Conservation (phyloP, 2,888 invertebrate genomes). For the Lepidonotus clava region DNA sequence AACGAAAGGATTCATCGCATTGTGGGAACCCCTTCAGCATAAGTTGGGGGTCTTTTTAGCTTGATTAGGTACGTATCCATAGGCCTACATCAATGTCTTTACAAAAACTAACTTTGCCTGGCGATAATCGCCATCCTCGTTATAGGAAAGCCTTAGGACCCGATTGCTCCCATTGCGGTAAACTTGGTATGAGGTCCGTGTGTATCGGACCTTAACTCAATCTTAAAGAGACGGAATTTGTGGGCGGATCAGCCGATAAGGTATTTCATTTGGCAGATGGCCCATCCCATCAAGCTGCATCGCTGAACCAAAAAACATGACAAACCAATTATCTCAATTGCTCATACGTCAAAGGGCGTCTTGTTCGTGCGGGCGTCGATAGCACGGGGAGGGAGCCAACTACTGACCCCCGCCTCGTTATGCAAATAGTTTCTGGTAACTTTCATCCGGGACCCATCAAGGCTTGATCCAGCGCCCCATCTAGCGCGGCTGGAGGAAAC, state of each 20-base stretch:
- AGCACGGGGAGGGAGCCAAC: neutral
- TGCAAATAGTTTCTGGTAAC: slow-evolving; percentile 21
- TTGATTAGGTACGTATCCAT: too few species aligned
- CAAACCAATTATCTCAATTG: slow-evolving; percentile 45
- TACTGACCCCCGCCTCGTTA: slow-evolving; percentile 13
- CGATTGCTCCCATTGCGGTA: too few species aligned
- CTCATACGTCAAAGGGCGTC: slow-evolving; percentile 14
- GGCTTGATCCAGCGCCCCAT: neutral
- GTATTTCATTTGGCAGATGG: slow-evolving; percentile 34
- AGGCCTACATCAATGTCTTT: too few species aligned
- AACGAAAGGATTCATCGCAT: too few species aligned
- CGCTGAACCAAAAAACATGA: slow-evolving; percentile 39
- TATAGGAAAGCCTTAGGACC: too few species aligned
- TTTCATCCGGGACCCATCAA: slow-evolving; percentile 38
- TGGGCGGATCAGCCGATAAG: slow-evolving; percentile 1
- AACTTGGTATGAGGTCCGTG: too few species aligned
- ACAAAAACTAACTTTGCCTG: too few species aligned
- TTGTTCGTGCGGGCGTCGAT: neutral
- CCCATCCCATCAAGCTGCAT: slow-evolving; percentile 27
- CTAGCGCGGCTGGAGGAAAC: slow-evolving; percentile 12
- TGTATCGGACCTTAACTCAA: neutral
- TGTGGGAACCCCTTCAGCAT: too few species aligned
- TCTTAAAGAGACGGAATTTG: neutral
- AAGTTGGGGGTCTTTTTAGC: too few species aligned
- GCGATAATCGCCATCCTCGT: too few species aligned